These are phyloP conservation scores for Matsumyia berberina DNA, from an alignment of 2,888 invertebrate species.

Conservation along the genomic window DNA sequence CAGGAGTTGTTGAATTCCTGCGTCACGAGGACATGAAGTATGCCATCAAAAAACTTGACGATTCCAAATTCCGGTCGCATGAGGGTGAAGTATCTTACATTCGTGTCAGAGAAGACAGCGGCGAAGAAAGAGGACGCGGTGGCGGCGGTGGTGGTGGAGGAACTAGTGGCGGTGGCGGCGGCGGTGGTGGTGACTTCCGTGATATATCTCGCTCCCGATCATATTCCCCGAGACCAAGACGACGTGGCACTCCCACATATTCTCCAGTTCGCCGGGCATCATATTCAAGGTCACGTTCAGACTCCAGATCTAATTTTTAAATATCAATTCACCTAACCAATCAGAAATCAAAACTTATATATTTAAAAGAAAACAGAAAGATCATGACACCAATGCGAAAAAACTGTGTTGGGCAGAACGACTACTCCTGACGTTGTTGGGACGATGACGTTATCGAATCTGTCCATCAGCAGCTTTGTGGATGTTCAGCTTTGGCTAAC, in stretches of 20 bases:
- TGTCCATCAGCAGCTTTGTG: no score
- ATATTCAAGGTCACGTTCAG: slow-evolving; percentile 92
- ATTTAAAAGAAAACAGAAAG: slow-evolving; percentile 45
- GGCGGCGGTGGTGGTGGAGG: slow-evolving; percentile 79
- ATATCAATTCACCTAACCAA: slow-evolving; percentile 62
- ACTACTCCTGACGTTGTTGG: no score
- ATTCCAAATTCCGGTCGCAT: slow-evolving; percentile 98
- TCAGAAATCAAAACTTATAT: slow-evolving; percentile 59
- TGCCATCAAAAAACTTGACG: slow-evolving; percentile 98
- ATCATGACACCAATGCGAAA: no score
- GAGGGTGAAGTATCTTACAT: slow-evolving; percentile 99
- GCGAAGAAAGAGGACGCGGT: slow-evolving; percentile 89
- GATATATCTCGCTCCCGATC: slow-evolving; percentile 90
- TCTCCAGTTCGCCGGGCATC: slow-evolving; percentile 93
- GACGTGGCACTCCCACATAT: slow-evolving; percentile 96
- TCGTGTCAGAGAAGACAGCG: slow-evolving; percentile 96
- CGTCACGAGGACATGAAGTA: slow-evolving; percentile 99
- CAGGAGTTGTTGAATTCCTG: slow-evolving; percentile 98
- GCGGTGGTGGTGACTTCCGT: slow-evolving; percentile 88
- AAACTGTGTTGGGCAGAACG: no score
- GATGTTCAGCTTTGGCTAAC: no score
- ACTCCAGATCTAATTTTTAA: slow-evolving; percentile 86
- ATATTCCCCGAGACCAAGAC: slow-evolving; percentile 89
- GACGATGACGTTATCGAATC: no score
- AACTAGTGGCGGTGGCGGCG: slow-evolving; percentile 95